A percentile compares a stretch with the other conserved stretches of the same genome.
These are phyloP conservation scores for Anguilla megastoma DNA, from an alignment of 2,797 vertebrate genomes.

Conservation along the genomic window DNA sequence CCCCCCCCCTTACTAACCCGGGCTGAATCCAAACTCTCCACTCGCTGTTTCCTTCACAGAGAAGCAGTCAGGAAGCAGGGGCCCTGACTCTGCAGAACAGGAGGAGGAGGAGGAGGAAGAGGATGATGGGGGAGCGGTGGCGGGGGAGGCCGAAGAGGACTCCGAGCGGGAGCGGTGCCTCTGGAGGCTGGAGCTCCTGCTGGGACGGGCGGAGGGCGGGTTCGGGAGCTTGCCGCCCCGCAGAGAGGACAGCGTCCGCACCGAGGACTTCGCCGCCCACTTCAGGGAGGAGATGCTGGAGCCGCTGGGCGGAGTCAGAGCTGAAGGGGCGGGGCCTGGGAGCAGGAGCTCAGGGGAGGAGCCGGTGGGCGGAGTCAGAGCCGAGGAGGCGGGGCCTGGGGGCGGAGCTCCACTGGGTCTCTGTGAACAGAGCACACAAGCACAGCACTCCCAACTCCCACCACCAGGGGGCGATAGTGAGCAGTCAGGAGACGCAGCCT, in stretches of 20 bases:
- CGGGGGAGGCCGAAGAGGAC: slow-evolving; percentile 39
- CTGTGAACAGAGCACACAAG: slow-evolving; percentile 35
- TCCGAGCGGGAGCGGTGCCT: slow-evolving; percentile 64
- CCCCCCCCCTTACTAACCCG: not conserved
- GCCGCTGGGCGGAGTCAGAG: slow-evolving; percentile 41
- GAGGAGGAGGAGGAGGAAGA: not conserved
- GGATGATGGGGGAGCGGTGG: not conserved
- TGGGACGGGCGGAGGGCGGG: slow-evolving; percentile 43
- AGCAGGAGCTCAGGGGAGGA: slow-evolving; percentile 17
- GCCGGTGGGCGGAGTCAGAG: slow-evolving; percentile 39
- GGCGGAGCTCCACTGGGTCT: slow-evolving; percentile 26
- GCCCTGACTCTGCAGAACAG: not conserved
- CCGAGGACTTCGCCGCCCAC: slow-evolving; percentile 72
- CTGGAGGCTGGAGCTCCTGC: slow-evolving; percentile 69
- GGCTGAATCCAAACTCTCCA: slow-evolving; percentile 28
- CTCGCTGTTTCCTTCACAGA: slow-evolving; percentile 44
- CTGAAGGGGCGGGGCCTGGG: slow-evolving; percentile 31
- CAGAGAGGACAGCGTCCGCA: slow-evolving; percentile 73
- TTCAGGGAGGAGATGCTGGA: slow-evolving; percentile 74
- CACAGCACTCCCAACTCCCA: slow-evolving; percentile 8
- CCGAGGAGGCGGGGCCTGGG: slow-evolving; percentile 33
- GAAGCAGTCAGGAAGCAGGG: slow-evolving; percentile 13
- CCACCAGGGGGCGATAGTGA: not conserved
- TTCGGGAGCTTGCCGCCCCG: slow-evolving; percentile 46
- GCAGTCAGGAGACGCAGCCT: slow-evolving; percentile 11